Conservation (phyloP, 1,140 invertebrate species). For the Drosophila serrata region DNA sequence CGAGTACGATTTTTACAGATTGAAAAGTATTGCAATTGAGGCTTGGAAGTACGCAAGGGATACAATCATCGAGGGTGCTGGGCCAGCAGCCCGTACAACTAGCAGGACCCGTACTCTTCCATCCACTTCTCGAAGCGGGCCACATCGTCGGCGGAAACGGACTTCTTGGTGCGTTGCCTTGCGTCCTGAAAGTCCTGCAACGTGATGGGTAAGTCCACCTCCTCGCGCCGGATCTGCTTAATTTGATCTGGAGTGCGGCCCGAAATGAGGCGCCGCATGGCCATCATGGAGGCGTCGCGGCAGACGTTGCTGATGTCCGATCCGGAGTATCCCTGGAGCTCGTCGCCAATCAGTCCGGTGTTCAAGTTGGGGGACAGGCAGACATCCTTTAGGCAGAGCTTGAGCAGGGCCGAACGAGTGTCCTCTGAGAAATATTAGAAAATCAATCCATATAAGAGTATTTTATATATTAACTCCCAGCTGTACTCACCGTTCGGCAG, state of each 20-base stretch:
- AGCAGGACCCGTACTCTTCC: slow-evolving; percentile 94
- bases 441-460: neutral
- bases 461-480: too few species aligned
- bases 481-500: slow-evolving; percentile 92
- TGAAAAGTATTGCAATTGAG: slow-evolving; percentile 43
- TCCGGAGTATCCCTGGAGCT: slow-evolving; percentile 97
- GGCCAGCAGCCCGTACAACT: slow-evolving; percentile 72
- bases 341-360: slow-evolving; percentile 91
- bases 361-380: slow-evolving; percentile 93
- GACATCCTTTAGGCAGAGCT: slow-evolving; percentile 97
- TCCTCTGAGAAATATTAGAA: slow-evolving; percentile 86
- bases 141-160: slow-evolving; percentile 96
- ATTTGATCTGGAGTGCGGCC: slow-evolving; percentile 97
- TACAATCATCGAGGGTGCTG: slow-evolving; percentile 49
- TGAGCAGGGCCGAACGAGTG: slow-evolving; percentile 94
- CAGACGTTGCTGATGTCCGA: slow-evolving; percentile 99
- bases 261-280: slow-evolving; percentile 97
- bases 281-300: slow-evolving; percentile 99
- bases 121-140: slow-evolving; percentile 99
- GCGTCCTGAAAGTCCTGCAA: slow-evolving; percentile 95
- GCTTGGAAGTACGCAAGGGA: slow-evolving; percentile 69
- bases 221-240: slow-evolving; percentile 95
- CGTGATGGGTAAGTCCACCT: slow-evolving; percentile 96
- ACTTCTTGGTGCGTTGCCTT: slow-evolving; percentile 96
- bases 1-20: slow-evolving; percentile 57